Percentiles rank a stretch among this genome's conserved stretches.
Conservation (phyloP, 2,888 invertebrate species). For the Perithous albicinctus region DNA sequence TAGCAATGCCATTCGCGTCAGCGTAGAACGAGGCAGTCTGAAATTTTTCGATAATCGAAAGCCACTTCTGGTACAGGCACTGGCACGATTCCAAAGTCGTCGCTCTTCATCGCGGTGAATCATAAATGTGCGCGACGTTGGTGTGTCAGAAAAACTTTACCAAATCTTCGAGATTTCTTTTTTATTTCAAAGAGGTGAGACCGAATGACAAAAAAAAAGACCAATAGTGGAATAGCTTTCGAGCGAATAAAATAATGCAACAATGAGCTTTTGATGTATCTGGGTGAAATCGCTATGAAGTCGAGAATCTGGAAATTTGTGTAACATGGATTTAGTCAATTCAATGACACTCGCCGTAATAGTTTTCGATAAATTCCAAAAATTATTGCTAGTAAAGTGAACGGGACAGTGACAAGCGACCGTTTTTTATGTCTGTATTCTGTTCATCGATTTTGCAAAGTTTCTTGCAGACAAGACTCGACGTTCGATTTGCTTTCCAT, state of each 20-base stretch:
- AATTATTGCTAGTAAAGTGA: slow-evolving; percentile 22
- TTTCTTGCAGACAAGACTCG: slow-evolving; percentile 31
- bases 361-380: background rate
- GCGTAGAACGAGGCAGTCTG: slow-evolving; percentile 30
- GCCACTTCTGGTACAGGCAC: slow-evolving; percentile 66
- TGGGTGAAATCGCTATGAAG: background rate
- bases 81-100: slow-evolving; percentile 70
- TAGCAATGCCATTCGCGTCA: slow-evolving; percentile 16
- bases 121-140: slow-evolving; percentile 9
- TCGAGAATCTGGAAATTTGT: slow-evolving; percentile 18
- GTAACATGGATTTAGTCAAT: slow-evolving; percentile 8
- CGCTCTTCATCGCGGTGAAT: slow-evolving; percentile 45
- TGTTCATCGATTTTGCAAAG: slow-evolving; percentile 11
- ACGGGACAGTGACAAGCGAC: background rate
- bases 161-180: background rate
- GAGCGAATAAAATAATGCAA: background rate
- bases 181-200: slow-evolving; percentile 8
- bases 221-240: background rate
- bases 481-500: slow-evolving; percentile 18
- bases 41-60: slow-evolving; percentile 67
- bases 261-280: background rate
- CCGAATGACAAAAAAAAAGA: slow-evolving; percentile 2
- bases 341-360: background rate
- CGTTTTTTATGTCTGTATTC: background rate
- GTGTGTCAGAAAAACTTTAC: slow-evolving; percentile 3